A percentile compares a stretch with the other conserved stretches of the same genome.
These are phyloP conservation scores for Drosophila phalerata DNA, from an alignment of 2,888 invertebrate species.

Conservation along the genomic window DNA sequence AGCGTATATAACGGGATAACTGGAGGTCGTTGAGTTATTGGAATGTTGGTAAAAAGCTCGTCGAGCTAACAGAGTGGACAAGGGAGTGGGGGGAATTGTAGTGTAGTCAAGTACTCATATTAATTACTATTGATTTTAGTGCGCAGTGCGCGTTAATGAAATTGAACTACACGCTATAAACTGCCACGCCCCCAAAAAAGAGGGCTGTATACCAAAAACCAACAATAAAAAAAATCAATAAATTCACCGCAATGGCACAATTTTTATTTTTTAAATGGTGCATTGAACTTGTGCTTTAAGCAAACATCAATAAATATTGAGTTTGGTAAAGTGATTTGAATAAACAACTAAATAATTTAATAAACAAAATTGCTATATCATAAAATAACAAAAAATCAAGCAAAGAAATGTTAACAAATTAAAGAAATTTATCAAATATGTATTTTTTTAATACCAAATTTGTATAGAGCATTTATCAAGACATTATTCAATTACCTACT, in stretches of 20 bases:
- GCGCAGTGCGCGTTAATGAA: slow-evolving; percentile 76
- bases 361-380: neutral
- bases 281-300: slow-evolving; percentile 48
- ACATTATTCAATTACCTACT: neutral
- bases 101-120: slow-evolving; percentile 73
- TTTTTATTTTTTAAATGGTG: slow-evolving; percentile 48
- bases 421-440: too few species aligned
- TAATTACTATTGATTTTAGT: slow-evolving; percentile 81
- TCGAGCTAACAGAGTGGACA: neutral
- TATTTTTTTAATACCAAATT: too few species aligned
- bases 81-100: neutral
- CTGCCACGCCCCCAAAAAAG: slow-evolving; percentile 43
- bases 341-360: neutral
- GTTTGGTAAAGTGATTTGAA: neutral
- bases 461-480: neutral
- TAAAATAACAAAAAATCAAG: neutral
- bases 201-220: neutral
- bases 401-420: neutral
- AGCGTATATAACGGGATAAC: neutral
- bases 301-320: neutral
- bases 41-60: slow-evolving; percentile 50
- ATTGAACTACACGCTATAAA: slow-evolving; percentile 72
- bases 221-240: slow-evolving; percentile 65
- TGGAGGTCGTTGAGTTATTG: slow-evolving; percentile 31
- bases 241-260: slow-evolving; percentile 68